Conservation (phyloP, 2,113 vertebrate species). For the Pluvialis apricaria region DNA sequence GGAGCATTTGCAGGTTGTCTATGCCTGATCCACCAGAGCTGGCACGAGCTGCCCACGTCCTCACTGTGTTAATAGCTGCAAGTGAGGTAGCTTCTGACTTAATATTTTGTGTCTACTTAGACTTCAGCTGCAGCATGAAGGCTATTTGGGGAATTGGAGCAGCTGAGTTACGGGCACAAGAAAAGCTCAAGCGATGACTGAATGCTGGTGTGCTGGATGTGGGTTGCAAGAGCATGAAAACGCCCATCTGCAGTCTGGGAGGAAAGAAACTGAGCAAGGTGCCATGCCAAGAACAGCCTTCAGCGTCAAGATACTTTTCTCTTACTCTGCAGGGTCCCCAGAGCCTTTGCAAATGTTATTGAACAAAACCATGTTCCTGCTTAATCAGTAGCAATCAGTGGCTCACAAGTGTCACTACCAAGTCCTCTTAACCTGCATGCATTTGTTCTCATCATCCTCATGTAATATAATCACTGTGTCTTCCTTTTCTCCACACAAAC, state of each 20-base stretch:
- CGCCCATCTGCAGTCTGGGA: not conserved
- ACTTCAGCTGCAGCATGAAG: not conserved
- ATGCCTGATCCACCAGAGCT: not conserved
- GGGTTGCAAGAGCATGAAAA: not conserved
- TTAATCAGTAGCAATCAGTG: fast-evolving
- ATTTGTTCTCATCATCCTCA: not conserved
- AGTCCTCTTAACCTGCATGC: not conserved
- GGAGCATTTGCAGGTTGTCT: not conserved
- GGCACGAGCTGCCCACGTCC: not conserved
- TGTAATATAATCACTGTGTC: not conserved
- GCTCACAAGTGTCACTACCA: not conserved
- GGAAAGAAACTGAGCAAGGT: not conserved
- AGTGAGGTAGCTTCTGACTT: not conserved
- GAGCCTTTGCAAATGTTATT: not conserved
- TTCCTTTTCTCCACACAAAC: fast-evolving
- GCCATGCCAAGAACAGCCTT: not conserved
- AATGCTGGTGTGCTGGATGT: not conserved
- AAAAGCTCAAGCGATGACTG: not conserved
- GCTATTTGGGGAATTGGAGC: not conserved
- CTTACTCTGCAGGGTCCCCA: not conserved
- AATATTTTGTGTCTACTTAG: not conserved
- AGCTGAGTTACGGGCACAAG: not conserved
- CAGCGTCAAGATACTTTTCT: not conserved
- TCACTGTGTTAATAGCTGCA: not conserved
- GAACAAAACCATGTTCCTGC: not conserved